Percentiles rank a stretch among this genome's conserved stretches.
Conservation (phyloP, 1,140 invertebrate species). For the Brachionus paranguensis region DNA sequence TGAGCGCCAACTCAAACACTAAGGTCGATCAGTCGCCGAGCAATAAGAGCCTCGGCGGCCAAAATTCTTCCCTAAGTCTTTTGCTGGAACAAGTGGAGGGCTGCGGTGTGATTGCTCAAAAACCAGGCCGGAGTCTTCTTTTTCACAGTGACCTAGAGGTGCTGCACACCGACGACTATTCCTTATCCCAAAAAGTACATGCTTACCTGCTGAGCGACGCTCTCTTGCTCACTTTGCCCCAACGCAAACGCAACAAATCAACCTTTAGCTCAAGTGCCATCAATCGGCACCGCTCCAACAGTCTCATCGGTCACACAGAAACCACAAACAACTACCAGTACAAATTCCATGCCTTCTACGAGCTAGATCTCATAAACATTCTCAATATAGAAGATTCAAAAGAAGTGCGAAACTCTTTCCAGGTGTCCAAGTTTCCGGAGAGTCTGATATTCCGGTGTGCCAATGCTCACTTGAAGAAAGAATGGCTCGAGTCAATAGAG, state of each 20-base stretch:
- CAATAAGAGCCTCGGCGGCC: background rate
- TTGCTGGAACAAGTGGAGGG: constrained; percentile 33
- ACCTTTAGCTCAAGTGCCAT: background rate
- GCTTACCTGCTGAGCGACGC: constrained; percentile 7
- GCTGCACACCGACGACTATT: constrained; percentile 35
- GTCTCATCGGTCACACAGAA: background rate
- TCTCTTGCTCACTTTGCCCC: background rate
- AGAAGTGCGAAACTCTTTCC: constrained; percentile 34
- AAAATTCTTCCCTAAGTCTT: constrained; percentile 15
- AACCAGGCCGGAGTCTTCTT: constrained; percentile 9
- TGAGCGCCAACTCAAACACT: background rate
- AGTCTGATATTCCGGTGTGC: constrained; percentile 21
- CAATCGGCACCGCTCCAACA: background rate
- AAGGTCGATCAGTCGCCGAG: background rate
- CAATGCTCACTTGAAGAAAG: constrained; percentile 39
- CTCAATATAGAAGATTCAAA: constrained; percentile 30
- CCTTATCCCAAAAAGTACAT: constrained; percentile 24
- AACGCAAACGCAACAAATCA: constrained; percentile 16
- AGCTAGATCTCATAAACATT: constrained; percentile 14
- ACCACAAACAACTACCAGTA: constrained; percentile 6
- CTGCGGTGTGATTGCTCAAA: constrained; percentile 25
- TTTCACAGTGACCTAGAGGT: constrained; percentile 35
- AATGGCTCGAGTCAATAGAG: constrained; percentile 34
- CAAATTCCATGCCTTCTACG: constrained; percentile 37
- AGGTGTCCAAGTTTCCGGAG: constrained; percentile 34